Conservation (phyloP, 2,797 vertebrate species). For the Peromyscus attwateri region DNA sequence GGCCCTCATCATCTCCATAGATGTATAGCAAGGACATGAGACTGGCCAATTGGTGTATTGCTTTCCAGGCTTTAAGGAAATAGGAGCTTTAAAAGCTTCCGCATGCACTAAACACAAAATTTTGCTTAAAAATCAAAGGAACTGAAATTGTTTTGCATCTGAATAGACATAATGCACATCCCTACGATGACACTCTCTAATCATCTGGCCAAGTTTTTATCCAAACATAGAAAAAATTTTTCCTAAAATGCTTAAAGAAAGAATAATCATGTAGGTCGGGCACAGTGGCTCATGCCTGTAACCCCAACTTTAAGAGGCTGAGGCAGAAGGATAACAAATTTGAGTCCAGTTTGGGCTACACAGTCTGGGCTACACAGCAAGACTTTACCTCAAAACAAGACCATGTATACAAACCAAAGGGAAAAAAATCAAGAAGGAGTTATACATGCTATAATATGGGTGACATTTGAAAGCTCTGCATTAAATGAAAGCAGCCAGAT, state of each 20-base stretch:
- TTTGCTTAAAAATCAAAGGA: constrained; percentile 1
- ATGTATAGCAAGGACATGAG: not conserved
- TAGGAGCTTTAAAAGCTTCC: not conserved
- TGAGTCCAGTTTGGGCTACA: too few species aligned
- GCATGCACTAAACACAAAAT: not conserved
- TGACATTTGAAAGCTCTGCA: not conserved
- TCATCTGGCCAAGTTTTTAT: not conserved
- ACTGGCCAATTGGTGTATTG: not conserved
- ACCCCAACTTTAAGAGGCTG: not conserved
- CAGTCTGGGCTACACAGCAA: not conserved
- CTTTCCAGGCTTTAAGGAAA: not conserved
- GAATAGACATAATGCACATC: not conserved
- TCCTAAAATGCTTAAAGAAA: not conserved
- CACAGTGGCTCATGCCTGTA: not conserved
- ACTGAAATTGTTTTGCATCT: not conserved
- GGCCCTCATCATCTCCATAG: too few species aligned
- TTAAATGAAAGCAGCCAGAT: not conserved
- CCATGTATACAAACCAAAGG: too few species aligned
- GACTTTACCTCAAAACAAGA: not conserved
- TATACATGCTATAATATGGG: not conserved
- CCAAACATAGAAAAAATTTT: not conserved
- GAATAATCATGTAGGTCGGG: not conserved
- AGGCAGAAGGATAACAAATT: not conserved
- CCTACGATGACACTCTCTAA: not conserved
- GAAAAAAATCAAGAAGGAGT: not conserved